These are phyloP conservation scores for Clarias laeviceps DNA, from an alignment of 2,797 vertebrate species.

Conservation along the genomic window DNA sequence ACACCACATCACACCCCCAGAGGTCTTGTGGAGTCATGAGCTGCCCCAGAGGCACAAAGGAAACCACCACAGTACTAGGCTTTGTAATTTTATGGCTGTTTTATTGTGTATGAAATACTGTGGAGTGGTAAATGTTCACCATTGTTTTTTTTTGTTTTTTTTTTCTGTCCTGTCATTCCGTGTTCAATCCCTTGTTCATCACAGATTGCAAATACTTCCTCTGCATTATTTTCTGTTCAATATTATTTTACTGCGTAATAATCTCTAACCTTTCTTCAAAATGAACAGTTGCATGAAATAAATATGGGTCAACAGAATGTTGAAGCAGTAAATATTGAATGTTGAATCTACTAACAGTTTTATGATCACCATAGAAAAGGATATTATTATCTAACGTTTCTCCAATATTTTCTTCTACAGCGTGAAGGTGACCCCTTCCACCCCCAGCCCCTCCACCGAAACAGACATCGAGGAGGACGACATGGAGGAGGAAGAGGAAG, in stretches of 20 bases:
- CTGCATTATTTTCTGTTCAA: not conserved
- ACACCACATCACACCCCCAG: too few species aligned
- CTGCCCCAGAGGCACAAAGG: too few species aligned
- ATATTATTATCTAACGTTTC: not conserved
- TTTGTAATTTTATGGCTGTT: not conserved
- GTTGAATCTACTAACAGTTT: not conserved
- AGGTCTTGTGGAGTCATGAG: too few species aligned
- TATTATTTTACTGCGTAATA: not conserved
- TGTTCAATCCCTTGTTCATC: not conserved
- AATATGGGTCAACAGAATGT: not conserved
- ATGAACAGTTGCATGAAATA: not conserved
- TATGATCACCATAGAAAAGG: not conserved
- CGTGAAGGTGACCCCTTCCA: constrained; percentile 66
- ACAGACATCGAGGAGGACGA: constrained; percentile 61
- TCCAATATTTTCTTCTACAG: constrained; percentile 54
- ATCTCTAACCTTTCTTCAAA: not conserved
- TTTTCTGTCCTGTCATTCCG: not conserved
- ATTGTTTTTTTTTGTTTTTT: not conserved
- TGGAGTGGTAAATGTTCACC: not conserved
- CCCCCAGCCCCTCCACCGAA: constrained; percentile 70
- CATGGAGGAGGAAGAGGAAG: constrained; percentile 60
- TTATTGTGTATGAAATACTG: not conserved
- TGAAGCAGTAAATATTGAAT: too few species aligned
- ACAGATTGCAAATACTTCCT: not conserved
- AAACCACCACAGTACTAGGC: too few species aligned